Conservation (phyloP, 2,797 vertebrate genomes). For the Bovichtus variegatus region DNA sequence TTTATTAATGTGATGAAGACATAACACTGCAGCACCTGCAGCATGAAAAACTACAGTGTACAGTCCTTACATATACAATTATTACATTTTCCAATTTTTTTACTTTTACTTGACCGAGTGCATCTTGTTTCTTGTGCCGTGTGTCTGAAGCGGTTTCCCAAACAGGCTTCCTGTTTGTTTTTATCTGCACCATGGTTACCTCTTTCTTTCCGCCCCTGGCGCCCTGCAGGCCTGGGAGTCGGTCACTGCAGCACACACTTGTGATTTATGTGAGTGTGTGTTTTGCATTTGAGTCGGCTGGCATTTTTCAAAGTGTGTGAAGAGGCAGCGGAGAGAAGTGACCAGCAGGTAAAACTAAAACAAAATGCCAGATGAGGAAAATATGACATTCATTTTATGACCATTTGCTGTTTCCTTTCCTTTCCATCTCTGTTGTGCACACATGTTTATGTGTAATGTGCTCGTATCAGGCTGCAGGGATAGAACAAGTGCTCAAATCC, state of each 20-base stretch:
- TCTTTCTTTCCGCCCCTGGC: constrained; percentile 7
- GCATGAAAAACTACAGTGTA: not conserved
- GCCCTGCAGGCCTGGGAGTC: constrained; percentile 4
- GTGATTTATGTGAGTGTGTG: not conserved
- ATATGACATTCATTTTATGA: not conserved
- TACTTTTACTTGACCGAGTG: not conserved
- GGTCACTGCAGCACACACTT: constrained; percentile 5
- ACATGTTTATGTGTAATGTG: not conserved
- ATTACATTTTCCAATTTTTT: not conserved
- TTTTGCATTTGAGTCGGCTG: not conserved
- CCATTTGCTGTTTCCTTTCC: not conserved
- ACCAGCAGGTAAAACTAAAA: not conserved
- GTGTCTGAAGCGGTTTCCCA: not conserved
- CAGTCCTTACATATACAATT: constrained; percentile 1
- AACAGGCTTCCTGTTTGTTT: constrained; percentile 29
- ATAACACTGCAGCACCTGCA: not conserved
- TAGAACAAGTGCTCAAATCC: not conserved
- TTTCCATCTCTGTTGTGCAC: not conserved
- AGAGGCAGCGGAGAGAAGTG: not conserved
- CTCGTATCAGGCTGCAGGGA: not conserved
- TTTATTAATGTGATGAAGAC: not conserved
- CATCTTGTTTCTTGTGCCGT: not conserved
- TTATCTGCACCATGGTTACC: constrained; percentile 29
- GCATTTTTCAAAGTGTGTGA: not conserved
- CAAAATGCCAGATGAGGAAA: not conserved